Conservation (phyloP, 2,113 vertebrate species). For the Clupea harengus region DNA sequence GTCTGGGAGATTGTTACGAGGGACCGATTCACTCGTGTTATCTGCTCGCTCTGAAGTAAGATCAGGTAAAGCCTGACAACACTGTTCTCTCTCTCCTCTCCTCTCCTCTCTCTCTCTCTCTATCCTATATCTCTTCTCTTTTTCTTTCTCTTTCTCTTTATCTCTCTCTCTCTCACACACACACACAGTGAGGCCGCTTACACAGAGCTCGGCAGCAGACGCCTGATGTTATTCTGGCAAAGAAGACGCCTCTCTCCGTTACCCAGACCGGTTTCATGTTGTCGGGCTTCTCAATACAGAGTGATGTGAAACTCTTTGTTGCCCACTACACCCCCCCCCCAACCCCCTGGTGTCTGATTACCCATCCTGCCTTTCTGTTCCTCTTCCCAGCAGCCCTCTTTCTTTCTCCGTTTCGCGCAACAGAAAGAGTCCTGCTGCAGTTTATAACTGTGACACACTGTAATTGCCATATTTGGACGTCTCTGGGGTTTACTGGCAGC, state of each 20-base stretch:
- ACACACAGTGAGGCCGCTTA: not conserved
- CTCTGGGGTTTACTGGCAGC: conserved; percentile 60
- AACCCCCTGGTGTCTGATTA: conserved; percentile 41
- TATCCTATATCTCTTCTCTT: no score
- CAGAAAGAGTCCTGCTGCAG: conserved; percentile 41
- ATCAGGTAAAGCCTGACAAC: not conserved
- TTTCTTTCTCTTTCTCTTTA: no score
- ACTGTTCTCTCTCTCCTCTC: no score
- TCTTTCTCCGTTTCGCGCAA: conserved; percentile 25
- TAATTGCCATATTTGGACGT: conserved; percentile 75
- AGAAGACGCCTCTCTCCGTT: not conserved
- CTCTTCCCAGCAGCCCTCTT: conserved; percentile 17
- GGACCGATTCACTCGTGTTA: not conserved
- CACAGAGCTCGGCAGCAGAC: not conserved
- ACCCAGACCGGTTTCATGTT: conserved; percentile 15
- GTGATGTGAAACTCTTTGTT: conserved; percentile 39
- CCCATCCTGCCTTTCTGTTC: conserved; percentile 16
- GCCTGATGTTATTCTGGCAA: not conserved
- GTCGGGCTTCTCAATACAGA: conserved; percentile 9
- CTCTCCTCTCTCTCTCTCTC: not conserved
- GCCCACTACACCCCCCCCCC: not conserved
- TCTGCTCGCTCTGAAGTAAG: not conserved
- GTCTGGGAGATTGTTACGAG: not conserved
- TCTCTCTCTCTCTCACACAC: not conserved
- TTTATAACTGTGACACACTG: conserved; percentile 49